A percentile compares a stretch with the other conserved stretches of the same genome.
Evolutionary conservation across 2,888 invertebrate species (phyloP).

Genomic region (Synergus laeviventris): DNA sequence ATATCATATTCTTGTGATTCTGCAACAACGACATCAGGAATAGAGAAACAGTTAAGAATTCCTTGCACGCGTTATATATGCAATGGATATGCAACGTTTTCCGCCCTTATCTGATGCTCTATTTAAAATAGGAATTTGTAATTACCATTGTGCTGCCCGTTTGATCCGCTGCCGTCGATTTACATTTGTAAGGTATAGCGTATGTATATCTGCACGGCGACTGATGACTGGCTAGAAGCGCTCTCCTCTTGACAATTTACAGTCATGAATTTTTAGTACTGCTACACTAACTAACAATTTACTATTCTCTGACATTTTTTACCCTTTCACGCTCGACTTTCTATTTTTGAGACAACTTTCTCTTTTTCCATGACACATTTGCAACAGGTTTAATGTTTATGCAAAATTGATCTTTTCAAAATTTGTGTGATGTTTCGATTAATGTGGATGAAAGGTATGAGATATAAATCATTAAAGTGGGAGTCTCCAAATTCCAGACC

Average conservation of each 20-base stretch:
- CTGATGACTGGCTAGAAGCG: slow-evolving; percentile 4
- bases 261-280: slow-evolving; percentile 17
- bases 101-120: slow-evolving; percentile 66
- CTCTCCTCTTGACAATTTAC: not conserved
- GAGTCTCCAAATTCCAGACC: no score
- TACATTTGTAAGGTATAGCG: not conserved
- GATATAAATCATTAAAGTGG: no score
- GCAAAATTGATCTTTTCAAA: not conserved
- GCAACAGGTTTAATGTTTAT: not conserved
- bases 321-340: slow-evolving; percentile 5
- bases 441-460: no score
- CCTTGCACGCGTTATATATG: slow-evolving; percentile 62
- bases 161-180: slow-evolving; percentile 13
- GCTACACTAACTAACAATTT: slow-evolving; percentile 19
- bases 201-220: not conserved
- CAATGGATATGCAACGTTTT: slow-evolving; percentile 59
- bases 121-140: slow-evolving; percentile 66
- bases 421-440: not conserved
- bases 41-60: slow-evolving; percentile 65
- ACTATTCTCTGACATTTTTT: slow-evolving; percentile 29
- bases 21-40: slow-evolving; percentile 49
- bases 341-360: slow-evolving; percentile 3
- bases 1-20: slow-evolving; percentile 50
- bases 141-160: slow-evolving; percentile 60
- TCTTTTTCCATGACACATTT: not conserved